A percentile compares a stretch with the other conserved stretches of the same genome.
These are phyloP conservation scores for Isoperla grammatica DNA, from an alignment of 2,888 invertebrate species.

Conservation along the genomic window DNA sequence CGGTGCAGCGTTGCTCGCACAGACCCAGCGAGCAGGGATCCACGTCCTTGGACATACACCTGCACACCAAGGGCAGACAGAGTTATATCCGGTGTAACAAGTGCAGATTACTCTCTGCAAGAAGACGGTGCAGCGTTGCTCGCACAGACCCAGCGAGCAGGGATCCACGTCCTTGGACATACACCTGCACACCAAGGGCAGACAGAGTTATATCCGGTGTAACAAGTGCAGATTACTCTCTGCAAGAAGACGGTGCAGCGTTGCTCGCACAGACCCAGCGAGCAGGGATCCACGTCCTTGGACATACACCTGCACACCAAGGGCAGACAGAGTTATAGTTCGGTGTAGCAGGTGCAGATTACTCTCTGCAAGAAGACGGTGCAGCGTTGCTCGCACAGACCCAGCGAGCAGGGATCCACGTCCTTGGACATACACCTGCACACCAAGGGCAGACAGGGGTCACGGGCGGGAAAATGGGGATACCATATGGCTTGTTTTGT, in stretches of 20 bases:
- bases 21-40: constrained; percentile 58
- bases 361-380: constrained; percentile 55
- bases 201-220: no score
- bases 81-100: constrained; percentile 57
- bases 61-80: constrained; percentile 39
- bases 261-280: constrained; percentile 59
- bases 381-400: constrained; percentile 61
- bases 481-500: no score
- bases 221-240: constrained; percentile 60
- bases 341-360: constrained; percentile 60
- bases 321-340: no score
- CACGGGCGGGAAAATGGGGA: no score
- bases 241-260: constrained; percentile 57
- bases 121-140: constrained; percentile 59
- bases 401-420: constrained; percentile 57
- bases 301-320: constrained; percentile 56
- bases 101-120: constrained; percentile 58
- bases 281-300: constrained; percentile 56
- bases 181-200: constrained; percentile 46
- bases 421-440: constrained; percentile 54
- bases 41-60: constrained; percentile 54
- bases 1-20: constrained; percentile 61
- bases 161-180: constrained; percentile 55
- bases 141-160: constrained; percentile 58
- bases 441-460: no score